Percentiles rank a stretch among this genome's conserved stretches.
phyloP scores from a whole-genome alignment of 1,140 invertebrate species.

The Lepidurus packardi region DNA sequence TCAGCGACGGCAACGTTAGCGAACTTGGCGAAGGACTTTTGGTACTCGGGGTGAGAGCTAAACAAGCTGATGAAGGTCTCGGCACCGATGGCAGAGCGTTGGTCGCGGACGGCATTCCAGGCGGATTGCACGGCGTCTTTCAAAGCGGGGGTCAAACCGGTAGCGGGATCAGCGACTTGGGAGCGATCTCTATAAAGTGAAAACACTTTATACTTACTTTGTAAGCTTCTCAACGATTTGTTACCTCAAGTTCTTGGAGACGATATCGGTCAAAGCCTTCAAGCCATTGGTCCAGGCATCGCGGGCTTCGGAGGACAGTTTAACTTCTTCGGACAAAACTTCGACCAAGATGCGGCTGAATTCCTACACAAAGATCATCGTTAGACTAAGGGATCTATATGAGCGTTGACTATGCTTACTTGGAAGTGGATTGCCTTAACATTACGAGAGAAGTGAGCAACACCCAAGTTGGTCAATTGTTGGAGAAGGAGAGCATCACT shows the following conservation, averaged over 20 bases:
- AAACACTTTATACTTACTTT: too few relatives aligned
- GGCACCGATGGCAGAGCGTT: too few relatives aligned
- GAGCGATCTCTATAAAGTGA: too few relatives aligned
- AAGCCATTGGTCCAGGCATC: slow-evolving; percentile 51
- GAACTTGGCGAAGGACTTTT: slow-evolving; percentile 1
- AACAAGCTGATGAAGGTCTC: too few relatives aligned
- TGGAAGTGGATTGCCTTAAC: slow-evolving; percentile 50
- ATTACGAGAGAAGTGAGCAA: slow-evolving; percentile 54
- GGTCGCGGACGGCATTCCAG: too few relatives aligned
- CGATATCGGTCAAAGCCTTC: slow-evolving; percentile 20
- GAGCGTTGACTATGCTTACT: slow-evolving; percentile 43
- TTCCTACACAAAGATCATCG: neutral
- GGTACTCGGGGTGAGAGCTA: neutral
- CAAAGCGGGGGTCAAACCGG: too few relatives aligned
- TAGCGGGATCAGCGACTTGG: too few relatives aligned
- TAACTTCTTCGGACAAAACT: slow-evolving; percentile 43
- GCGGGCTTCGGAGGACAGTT: slow-evolving; percentile 45
- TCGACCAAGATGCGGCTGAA: slow-evolving; percentile 41
- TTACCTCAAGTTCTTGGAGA: slow-evolving; percentile 25
- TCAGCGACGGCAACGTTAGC: too few relatives aligned
- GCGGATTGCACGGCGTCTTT: too few relatives aligned
- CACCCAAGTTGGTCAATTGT: slow-evolving; percentile 56
- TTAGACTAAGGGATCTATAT: too few relatives aligned
- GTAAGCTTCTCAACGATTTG: too few relatives aligned
- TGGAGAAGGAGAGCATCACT: slow-evolving; percentile 57